A percentile compares a stretch with the other conserved stretches of the same genome.
phyloP scores from a whole-genome alignment of 2,797 vertebrate species.

The Ctenopoma kingsleyae region DNA sequence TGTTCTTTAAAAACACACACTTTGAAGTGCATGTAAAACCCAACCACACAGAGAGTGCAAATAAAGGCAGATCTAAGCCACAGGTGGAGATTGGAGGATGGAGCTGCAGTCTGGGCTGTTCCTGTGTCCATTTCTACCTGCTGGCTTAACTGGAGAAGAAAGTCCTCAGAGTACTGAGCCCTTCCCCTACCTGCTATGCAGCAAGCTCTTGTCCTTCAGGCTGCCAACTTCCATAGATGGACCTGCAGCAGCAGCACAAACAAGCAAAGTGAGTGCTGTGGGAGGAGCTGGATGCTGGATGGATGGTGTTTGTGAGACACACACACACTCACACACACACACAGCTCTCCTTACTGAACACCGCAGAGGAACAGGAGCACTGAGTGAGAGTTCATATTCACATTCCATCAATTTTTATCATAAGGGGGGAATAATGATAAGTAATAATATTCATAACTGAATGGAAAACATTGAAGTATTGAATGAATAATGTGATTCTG shows the following conservation, averaged over 20 bases:
- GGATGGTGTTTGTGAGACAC: constrained; percentile 38
- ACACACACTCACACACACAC: background rate
- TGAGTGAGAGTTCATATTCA: constrained; percentile 14
- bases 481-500: constrained; percentile 46
- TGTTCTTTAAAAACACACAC: constrained; percentile 47
- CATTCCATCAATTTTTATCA: constrained; percentile 15
- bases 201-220: constrained; percentile 25
- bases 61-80: constrained; percentile 1
- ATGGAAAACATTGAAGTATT: constrained; percentile 20
- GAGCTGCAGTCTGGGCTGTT: constrained; percentile 17
- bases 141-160: constrained; percentile 46
- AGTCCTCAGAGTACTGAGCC: constrained; percentile 42
- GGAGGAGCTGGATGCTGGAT: constrained; percentile 36
- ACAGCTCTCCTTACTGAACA: constrained; percentile 47
- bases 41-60: constrained; percentile 12
- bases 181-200: constrained; percentile 12
- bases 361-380: constrained; percentile 31
- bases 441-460: constrained; percentile 24
- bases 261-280: constrained; percentile 51
- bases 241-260: constrained; percentile 41
- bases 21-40: constrained; percentile 38
- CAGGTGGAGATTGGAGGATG: constrained; percentile 16
- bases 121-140: constrained; percentile 69
- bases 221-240: constrained; percentile 31
- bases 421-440: constrained; percentile 26